Percentiles rank a stretch among this genome's conserved stretches.
These are phyloP conservation scores for Nemotelus pantherinus DNA, from an alignment of 2,888 invertebrate species.

Conservation along the genomic window DNA sequence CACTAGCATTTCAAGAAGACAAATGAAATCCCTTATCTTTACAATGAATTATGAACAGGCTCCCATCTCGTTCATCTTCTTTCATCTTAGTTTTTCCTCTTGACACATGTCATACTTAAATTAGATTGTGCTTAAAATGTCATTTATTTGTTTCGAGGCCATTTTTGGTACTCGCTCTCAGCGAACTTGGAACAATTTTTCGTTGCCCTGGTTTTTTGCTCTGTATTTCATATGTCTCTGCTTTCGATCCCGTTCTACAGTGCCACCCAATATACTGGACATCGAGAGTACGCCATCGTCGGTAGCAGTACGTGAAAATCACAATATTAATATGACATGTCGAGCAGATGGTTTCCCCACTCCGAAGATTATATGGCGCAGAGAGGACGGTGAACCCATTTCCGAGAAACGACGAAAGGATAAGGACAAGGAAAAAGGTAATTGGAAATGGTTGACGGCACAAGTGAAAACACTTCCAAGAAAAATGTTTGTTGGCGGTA, in stretches of 20 bases:
- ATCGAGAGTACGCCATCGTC: slow-evolving; percentile 90
- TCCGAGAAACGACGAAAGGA: slow-evolving; percentile 88
- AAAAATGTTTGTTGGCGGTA: no score
- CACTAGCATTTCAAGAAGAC: neutral
- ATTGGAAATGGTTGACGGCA: neutral
- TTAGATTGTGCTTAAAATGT: slow-evolving; percentile 42
- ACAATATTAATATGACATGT: slow-evolving; percentile 91
- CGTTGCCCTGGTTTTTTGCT: neutral
- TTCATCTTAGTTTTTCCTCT: slow-evolving; percentile 11
- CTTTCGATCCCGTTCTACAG: slow-evolving; percentile 65
- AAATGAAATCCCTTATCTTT: slow-evolving; percentile 34
- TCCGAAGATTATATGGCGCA: slow-evolving; percentile 92
- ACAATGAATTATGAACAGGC: slow-evolving; percentile 36
- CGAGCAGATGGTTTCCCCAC: slow-evolving; percentile 90
- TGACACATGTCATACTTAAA: slow-evolving; percentile 42
- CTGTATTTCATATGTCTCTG: neutral
- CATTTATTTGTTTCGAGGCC: slow-evolving; percentile 30
- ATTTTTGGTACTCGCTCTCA: neutral
- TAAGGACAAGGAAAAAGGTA: slow-evolving; percentile 76
- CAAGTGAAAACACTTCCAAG: no score
- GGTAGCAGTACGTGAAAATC: slow-evolving; percentile 91
- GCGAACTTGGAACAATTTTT: slow-evolving; percentile 27
- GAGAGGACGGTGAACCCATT: slow-evolving; percentile 90
- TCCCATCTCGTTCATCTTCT: slow-evolving; percentile 25
- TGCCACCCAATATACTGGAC: slow-evolving; percentile 93